These are phyloP conservation scores for Ametastegia equiseti DNA, from an alignment of 2,888 invertebrate species.

Conservation along the genomic window DNA sequence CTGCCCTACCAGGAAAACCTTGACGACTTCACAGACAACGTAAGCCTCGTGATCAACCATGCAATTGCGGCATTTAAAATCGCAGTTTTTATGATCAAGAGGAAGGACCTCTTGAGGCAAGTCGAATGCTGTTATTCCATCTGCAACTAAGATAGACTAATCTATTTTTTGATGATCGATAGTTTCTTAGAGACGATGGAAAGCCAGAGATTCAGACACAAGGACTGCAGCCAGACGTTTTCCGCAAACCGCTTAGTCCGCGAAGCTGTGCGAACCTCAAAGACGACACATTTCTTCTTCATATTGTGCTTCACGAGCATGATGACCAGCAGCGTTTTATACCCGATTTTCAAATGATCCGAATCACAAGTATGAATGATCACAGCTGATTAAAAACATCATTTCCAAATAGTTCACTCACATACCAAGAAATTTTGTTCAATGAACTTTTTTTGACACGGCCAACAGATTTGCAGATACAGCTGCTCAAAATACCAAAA, in stretches of 20 bases:
- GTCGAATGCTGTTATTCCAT: background rate
- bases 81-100: slow-evolving; percentile 13
- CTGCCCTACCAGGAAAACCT: background rate
- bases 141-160: background rate
- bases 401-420: too few species aligned
- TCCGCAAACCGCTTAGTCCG: background rate
- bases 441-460: too few species aligned
- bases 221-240: background rate
- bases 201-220: background rate
- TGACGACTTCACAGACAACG: background rate
- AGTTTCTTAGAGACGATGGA: background rate
- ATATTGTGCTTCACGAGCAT: background rate
- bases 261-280: background rate
- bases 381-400: too few species aligned
- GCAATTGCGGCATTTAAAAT: slow-evolving; percentile 10
- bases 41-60: background rate
- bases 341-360: background rate
- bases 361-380: background rate
- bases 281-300: background rate
- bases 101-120: background rate
- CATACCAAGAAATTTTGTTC: too few species aligned
- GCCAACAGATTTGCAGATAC: too few species aligned
- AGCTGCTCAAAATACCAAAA: too few species aligned
- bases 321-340: background rate
- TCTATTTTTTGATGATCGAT: background rate